Base-by-base conservation (phyloP, 2,797 vertebrate species). In the Pampus argenteus region DNA sequence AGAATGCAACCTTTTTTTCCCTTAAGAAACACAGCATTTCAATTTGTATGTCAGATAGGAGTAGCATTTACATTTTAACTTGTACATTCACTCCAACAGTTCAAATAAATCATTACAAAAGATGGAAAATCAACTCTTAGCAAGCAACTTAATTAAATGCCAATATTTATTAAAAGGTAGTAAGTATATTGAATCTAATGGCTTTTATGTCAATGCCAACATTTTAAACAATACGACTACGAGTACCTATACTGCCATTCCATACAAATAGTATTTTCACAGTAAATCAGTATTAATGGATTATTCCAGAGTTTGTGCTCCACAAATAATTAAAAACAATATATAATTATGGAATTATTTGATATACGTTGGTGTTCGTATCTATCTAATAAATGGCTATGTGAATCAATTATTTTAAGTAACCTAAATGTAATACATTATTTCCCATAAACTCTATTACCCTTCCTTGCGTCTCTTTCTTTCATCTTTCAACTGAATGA, bases 1-100 rank as follows among this genome's bases (percentile, higher is more conserved):
- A 58, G 42, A 67, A 20, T 42, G 17, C 51, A 66, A 70, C 22
- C 25, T 28, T 69, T 57, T 38, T 28, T 69, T 57, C 31, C 48
- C 4, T 49, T 65, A 73, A 71, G 31, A 22, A 34, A 47, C 52
- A 20, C 60, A 54, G 31, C 23, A 26, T 63, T 75, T 65, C 47
- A 20, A 38, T 52, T 11, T 25, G 3, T 26, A 58, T 49, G 47
- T 61, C 8, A 25, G 38, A 23, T 31, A 25, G 28, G 9, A 38
- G 20, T 4, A 13, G 36, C 0, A 1, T 22, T 45, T 20, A 49
- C 6, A 9, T 13, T 44, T 14, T 15, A 13, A 36, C 31, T 56
- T 52, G 0, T 28, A 40, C 18, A n/a, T 44, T 9, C 17, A 52
- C 11, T 5, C 1, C 6, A 26, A 20, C 20, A 1, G 22, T 58